Base-by-base conservation (phyloP, 2,888 invertebrate genomes). In the Aphidius colemani region DNA sequence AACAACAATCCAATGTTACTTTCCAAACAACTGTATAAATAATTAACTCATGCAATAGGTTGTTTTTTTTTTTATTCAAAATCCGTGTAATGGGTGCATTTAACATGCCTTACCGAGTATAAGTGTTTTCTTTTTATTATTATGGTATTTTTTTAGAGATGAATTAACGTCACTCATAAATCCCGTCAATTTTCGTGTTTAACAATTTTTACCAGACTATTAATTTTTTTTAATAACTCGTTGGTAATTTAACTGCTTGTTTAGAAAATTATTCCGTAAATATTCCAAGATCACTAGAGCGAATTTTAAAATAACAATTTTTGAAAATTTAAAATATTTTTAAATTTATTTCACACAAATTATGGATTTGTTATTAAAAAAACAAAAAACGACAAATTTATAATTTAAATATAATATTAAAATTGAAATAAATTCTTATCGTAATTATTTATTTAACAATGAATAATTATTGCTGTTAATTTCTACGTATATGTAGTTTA, bases 361-460 rank as follows among this genome's bases (percentile, higher is more conserved):
- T 30, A 4, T 30, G 30, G 5, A 3, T 30, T 5, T 30, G 5
- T 30, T 30, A 3, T 30, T 30, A 5, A 4, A 30, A 30, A 30
- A 30, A 30, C 2, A 18, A 30, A 30, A 30, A 30, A 2, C 3
- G 5, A 30, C 5, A 30, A 30, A 30, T 30, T 30, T 30, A 30
- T 30, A 30, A 30, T 30, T 30, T 30, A 30, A 3, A 30, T 30
- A 30, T 30, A 5, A 30, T 30, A 3, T 30, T 30, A 2, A 56
- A 18, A 41, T 9, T 18, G 30, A 6, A 7, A 53, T 40, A 30
- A 18, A 30, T 39, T 6, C n/a, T 10, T 39, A 46, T 46, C 7
- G 39, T 46, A 57, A n/a, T 18, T 40, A 40, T 48, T 30, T 58
- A n/a, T 40, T 58, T 30, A 57, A 44, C 7, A 9, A 10, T 18